Conservation (phyloP, 2,888 invertebrate genomes). For the Drosophila sordidapex region DNA sequence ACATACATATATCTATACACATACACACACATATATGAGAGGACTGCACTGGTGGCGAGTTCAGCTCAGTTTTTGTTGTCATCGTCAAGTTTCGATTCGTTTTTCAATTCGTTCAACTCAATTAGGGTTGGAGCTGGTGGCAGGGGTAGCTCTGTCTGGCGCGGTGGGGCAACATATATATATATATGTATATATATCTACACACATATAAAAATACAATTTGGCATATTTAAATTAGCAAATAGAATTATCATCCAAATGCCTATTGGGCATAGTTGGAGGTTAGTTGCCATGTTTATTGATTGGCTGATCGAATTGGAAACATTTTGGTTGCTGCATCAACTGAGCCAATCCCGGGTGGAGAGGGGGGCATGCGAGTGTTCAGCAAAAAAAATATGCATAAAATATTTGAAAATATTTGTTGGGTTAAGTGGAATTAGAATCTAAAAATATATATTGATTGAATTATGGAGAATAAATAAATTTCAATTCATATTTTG, state of each 20-base stretch:
- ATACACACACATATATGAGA: background rate
- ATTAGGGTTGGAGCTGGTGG: constrained; percentile 59
- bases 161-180: background rate
- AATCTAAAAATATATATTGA: constrained; percentile 25
- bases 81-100: constrained; percentile 61
- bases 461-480: constrained; percentile 15
- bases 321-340: constrained; percentile 30
- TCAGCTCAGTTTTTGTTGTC: constrained; percentile 40
- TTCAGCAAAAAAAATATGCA: background rate
- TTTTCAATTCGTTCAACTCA: constrained; percentile 74
- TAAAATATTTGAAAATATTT: constrained; percentile 1
- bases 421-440: constrained; percentile 16
- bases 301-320: constrained; percentile 74
- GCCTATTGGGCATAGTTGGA: constrained; percentile 53
- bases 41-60: constrained; percentile 9
- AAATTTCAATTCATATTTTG: background rate
- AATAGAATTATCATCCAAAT: constrained; percentile 72
- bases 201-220: constrained; percentile 62
- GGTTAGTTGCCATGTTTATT: constrained; percentile 78
- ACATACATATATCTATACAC: background rate
- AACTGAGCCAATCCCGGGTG: constrained; percentile 16
- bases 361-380: background rate
- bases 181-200: constrained; percentile 38
- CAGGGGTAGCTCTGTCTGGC: background rate
- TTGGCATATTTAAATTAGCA: constrained; percentile 78